Conservation (phyloP, 2,113 vertebrate genomes). For the Xenus cinereus region DNA sequence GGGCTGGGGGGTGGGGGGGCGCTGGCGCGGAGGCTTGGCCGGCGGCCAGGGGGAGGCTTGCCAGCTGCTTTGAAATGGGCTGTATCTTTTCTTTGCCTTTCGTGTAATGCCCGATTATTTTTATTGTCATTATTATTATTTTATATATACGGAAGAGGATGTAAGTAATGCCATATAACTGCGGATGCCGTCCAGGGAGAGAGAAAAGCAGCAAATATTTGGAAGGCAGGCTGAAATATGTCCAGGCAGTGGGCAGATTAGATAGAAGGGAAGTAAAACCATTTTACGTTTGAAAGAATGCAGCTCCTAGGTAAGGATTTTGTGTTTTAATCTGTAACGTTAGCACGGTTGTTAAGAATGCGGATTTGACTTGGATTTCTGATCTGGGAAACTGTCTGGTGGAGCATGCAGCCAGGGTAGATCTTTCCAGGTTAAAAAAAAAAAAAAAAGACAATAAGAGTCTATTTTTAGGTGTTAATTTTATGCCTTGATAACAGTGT, state of each 20-base stretch:
- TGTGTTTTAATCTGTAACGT: background rate
- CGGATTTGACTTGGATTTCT: slow-evolving; percentile 31
- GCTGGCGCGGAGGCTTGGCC: slow-evolving; percentile 78
- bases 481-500: slow-evolving; percentile 13
- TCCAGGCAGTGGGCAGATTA: slow-evolving; percentile 72
- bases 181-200: slow-evolving; percentile 69
- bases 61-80: slow-evolving; percentile 81
- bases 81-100: slow-evolving; percentile 77
- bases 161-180: slow-evolving; percentile 76
- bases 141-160: slow-evolving; percentile 72
- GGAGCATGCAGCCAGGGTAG: slow-evolving; percentile 37
- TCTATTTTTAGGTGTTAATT: slow-evolving; percentile 69
- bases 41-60: slow-evolving; percentile 79
- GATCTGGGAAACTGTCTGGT: slow-evolving; percentile 17
- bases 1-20: background rate
- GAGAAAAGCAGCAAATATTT: slow-evolving; percentile 59
- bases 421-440: slow-evolving; percentile 60
- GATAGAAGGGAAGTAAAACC: slow-evolving; percentile 75
- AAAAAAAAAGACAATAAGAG: slow-evolving; percentile 47
- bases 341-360: background rate
- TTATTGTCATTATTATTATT: background rate
- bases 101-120: slow-evolving; percentile 74
- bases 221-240: slow-evolving; percentile 74
- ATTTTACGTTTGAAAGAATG: slow-evolving; percentile 76
- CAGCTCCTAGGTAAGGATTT: slow-evolving; percentile 79